These are phyloP conservation scores for Eulemur rufifrons DNA, from an alignment of 2,113 vertebrate species.

Conservation along the genomic window DNA sequence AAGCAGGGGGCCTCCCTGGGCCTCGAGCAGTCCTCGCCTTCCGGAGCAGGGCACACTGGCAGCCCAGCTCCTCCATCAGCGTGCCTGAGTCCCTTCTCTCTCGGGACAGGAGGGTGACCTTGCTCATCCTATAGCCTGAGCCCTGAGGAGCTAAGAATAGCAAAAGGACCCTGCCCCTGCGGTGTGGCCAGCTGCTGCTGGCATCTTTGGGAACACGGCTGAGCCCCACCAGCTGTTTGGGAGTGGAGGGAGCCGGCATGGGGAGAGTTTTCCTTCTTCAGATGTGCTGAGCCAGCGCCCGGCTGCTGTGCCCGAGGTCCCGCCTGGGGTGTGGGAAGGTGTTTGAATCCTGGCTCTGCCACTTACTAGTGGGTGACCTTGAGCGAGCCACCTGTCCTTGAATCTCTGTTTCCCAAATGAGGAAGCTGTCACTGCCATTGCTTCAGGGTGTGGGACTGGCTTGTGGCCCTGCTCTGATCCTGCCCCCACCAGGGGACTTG, in stretches of 20 bases:
- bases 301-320: not conserved
- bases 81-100: not conserved
- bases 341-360: not conserved
- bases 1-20: rapidly evolving
- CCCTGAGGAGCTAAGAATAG: rapidly evolving
- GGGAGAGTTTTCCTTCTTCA: rapidly evolving
- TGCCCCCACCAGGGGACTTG: rapidly evolving
- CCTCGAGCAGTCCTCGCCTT: rapidly evolving
- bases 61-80: not conserved
- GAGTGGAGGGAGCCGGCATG: not conserved
- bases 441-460: not conserved
- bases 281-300: not conserved
- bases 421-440: rapidly evolving
- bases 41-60: rapidly evolving
- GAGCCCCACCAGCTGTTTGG: conserved; percentile 14
- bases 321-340: rapidly evolving
- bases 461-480: rapidly evolving
- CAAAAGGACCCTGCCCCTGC: rapidly evolving
- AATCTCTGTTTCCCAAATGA: not conserved
- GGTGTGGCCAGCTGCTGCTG: not conserved
- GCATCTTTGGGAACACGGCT: rapidly evolving
- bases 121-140: not conserved
- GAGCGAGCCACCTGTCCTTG: rapidly evolving
- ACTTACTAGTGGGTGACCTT: not conserved
- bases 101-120: not conserved